Evolutionary conservation across 2,113 vertebrate genomes (phyloP).

Genomic region (Pseudorasbora parva): DNA sequence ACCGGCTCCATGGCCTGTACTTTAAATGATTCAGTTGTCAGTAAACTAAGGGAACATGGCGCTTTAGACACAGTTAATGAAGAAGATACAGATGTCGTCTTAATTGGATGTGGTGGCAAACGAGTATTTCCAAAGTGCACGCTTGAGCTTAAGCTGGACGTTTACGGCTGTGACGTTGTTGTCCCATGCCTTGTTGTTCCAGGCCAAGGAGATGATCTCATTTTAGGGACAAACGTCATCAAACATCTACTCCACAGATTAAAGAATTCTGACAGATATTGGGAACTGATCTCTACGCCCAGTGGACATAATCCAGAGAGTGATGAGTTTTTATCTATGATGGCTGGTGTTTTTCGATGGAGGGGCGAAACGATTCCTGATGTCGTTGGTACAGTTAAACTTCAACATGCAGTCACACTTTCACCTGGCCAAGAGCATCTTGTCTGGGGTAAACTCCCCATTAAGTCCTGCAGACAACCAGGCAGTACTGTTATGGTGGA

Average conservation of each 20-base stretch:
- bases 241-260: conserved; percentile 41
- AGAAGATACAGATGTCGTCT: conserved; percentile 34
- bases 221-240: conserved; percentile 43
- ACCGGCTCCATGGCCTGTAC: conserved; percentile 52
- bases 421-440: conserved; percentile 36
- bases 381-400: conserved; percentile 38
- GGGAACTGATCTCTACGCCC: conserved; percentile 16
- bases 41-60: conserved; percentile 24
- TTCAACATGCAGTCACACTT: conserved; percentile 27
- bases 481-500: too few relatives aligned
- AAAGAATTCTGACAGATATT: conserved; percentile 42
- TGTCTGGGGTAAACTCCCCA: neutral
- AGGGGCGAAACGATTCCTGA: conserved; percentile 15
- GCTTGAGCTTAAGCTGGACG: neutral
- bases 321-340: neutral
- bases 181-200: conserved; percentile 46
- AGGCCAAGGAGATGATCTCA: conserved; percentile 43
- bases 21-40: conserved; percentile 35
- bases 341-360: conserved; percentile 29
- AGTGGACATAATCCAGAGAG: neutral
- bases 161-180: conserved; percentile 32
- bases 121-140: conserved; percentile 26
- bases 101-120: conserved; percentile 39
- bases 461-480: neutral
- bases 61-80: neutral